Percentiles rank a stretch among this genome's conserved stretches.
These are phyloP conservation scores for Oxygymnocypris stewartii DNA, from an alignment of 2,113 vertebrate species.

Conservation along the genomic window DNA sequence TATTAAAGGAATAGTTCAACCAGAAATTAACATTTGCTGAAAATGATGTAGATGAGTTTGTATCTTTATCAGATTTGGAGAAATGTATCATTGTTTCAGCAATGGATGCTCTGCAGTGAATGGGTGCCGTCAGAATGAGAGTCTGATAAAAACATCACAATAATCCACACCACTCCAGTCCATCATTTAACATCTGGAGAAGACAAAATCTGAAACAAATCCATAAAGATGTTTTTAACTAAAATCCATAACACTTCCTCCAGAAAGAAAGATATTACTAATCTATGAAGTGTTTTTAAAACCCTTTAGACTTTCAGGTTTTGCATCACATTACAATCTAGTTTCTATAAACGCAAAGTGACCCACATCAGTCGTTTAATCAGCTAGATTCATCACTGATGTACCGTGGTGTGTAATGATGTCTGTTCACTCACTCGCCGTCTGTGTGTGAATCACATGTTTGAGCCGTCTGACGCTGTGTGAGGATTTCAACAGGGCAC, in stretches of 20 bases:
- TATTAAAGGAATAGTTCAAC: not conserved
- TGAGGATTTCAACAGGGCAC: constrained; percentile 4
- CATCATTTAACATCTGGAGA: not conserved
- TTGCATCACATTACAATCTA: not conserved
- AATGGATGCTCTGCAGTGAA: not conserved
- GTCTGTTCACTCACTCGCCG: not conserved
- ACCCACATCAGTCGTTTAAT: not conserved
- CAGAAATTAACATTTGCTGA: not conserved
- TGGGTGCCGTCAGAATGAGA: not conserved
- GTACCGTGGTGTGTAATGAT: too few species aligned
- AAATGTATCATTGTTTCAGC: not conserved
- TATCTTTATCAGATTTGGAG: not conserved
- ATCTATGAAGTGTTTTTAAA: not conserved
- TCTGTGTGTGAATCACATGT: not conserved
- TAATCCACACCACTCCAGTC: too few species aligned
- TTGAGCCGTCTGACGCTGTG: constrained; percentile 8
- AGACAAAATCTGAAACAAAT: too few species aligned
- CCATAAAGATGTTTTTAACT: too few species aligned
- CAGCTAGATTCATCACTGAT: not conserved
- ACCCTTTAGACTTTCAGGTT: not conserved
- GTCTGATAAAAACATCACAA: too few species aligned
- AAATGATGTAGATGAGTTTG: not conserved
- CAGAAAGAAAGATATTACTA: not conserved
- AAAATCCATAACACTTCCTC: too few species aligned
- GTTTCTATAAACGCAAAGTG: not conserved